Evolutionary conservation across 2,113 vertebrate genomes (phyloP).

Genomic region (Scartelaos histophorus): DNA sequence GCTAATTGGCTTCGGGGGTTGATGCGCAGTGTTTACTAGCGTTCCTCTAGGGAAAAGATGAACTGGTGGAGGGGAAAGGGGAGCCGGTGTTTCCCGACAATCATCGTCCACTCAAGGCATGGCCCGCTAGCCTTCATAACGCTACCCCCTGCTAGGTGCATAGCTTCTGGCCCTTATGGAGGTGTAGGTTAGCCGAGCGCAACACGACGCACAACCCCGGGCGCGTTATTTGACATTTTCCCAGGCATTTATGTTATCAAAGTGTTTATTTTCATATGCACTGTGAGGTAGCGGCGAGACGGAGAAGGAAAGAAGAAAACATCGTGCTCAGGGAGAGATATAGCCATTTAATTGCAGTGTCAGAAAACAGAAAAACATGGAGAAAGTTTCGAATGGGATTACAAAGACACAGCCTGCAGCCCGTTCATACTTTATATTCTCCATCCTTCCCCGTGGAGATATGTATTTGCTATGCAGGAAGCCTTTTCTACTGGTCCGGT

Average conservation of each 20-base stretch:
- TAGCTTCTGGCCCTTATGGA: slow-evolving; percentile 14
- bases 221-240: slow-evolving; percentile 4
- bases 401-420: slow-evolving; percentile 8
- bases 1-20: slow-evolving; percentile 72
- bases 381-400: slow-evolving; percentile 1
- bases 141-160: slow-evolving; percentile 32
- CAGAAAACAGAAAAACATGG: slow-evolving; percentile 7
- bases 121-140: slow-evolving; percentile 46
- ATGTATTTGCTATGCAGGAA: slow-evolving; percentile 3
- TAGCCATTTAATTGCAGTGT: slow-evolving; percentile 10
- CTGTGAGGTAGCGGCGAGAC: neutral
- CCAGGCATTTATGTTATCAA: slow-evolving; percentile 13
- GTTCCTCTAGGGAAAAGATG: slow-evolving; percentile 40
- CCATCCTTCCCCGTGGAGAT: neutral
- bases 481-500: neutral
- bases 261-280: neutral
- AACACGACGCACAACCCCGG: slow-evolving; percentile 7
- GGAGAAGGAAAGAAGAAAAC: neutral
- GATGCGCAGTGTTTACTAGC: slow-evolving; percentile 64
- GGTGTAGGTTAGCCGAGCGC: slow-evolving; percentile 28
- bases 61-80: slow-evolving; percentile 48
- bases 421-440: slow-evolving; percentile 5
- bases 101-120: slow-evolving; percentile 36
- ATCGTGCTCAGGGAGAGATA: neutral
- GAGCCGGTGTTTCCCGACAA: slow-evolving; percentile 26